Evolutionary conservation across 2,113 vertebrate species (phyloP), one percentile per base, ranked within the genome.

Genomic region (Lepus timidus): DNA sequence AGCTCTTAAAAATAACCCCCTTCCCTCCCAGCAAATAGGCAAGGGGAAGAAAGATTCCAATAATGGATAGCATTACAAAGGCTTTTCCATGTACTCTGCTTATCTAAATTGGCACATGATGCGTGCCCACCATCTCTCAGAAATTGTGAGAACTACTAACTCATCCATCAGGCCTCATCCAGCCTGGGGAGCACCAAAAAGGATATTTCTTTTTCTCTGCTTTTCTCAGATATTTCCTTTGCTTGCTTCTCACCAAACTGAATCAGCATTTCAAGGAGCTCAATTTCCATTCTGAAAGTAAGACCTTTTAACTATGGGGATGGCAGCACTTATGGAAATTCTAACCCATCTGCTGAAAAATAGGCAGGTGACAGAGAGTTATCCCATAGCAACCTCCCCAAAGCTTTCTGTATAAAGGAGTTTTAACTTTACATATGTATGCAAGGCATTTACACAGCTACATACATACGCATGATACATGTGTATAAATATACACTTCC

Each of bases 281-380:
- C 75, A 88, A 1, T 92, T 84, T 73, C 44, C 88, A 29, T 83
- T 83, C 22, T 83, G 96, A 96, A 97, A 96, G 64, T 33, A 94
- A 92, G 49, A 64, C 64, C 84, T 96, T 90, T 74, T 62, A n/a
- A 92, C 94, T 81, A 89, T 20, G 49, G 55, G 25, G n/a, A 83
- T 58, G 83, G 36, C 86, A 94, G 86, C 81, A 91, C 70, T 91
- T 82, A 90, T 0, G 65, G 68, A 97, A 97, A 95, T 85, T 62
- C 64, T 22, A 8, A 84, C 58, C 73, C 86, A 61, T 51, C 62
- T 25, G n/a, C 55, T 82, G 19, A 92, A 90, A 80, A 19, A 64
- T 9, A 89, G 70, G 55, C 81, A 52, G 17, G 64, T 65, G 65
- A 92, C 55, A 96, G n/a, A 76, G 76, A 20, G 12, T 75, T 71